phyloP scores from a whole-genome alignment of 2,888 invertebrate genomes.

The Icerya purchasi region DNA sequence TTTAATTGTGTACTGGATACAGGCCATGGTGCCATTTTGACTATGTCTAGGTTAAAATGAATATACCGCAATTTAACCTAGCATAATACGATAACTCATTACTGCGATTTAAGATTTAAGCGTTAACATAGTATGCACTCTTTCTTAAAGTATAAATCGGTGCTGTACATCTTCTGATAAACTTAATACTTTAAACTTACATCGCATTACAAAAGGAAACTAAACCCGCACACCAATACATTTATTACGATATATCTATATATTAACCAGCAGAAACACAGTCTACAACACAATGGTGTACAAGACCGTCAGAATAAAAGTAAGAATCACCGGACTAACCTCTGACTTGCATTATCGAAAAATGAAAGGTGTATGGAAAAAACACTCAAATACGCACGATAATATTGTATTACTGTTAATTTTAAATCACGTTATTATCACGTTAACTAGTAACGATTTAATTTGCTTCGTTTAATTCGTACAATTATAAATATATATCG shows the following conservation, averaged over 20 bases:
- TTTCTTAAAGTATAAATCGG: neutral
- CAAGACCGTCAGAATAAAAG: neutral
- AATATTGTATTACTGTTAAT: too few species aligned
- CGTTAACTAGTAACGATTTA: too few species aligned
- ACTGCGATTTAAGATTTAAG: neutral
- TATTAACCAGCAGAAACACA: too few species aligned
- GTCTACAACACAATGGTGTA: too few species aligned
- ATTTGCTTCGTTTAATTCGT: too few species aligned
- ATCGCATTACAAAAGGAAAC: neutral
- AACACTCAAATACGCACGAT: too few species aligned
- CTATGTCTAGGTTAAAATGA: neutral
- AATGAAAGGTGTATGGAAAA: neutral
- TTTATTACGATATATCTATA: too few species aligned
- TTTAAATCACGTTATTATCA: too few species aligned
- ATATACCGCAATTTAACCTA: neutral
- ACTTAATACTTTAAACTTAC: neutral
- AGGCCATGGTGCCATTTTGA: neutral
- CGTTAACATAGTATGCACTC: neutral
- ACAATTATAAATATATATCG: too few species aligned
- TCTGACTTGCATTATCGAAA: neutral
- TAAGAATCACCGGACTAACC: neutral
- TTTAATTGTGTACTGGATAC: neutral
- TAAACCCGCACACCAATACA: neutral
- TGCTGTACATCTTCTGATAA: too few species aligned
- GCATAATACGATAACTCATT: neutral